Percentiles rank a stretch among this genome's conserved stretches.
Evolutionary conservation across 2,888 invertebrate species (phyloP).

Genomic region (Drosophila rubida): DNA sequence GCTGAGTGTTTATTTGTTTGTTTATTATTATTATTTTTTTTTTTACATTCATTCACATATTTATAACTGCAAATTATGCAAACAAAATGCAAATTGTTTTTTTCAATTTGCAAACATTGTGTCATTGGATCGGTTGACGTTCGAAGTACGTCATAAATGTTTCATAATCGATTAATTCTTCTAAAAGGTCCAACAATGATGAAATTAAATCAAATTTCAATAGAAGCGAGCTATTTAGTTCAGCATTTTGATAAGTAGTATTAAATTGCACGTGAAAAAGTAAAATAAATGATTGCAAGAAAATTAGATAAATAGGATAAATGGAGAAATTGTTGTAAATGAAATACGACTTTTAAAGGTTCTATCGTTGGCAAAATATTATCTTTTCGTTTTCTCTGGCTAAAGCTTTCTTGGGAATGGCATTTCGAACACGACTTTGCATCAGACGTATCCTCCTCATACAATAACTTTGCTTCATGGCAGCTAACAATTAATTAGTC

Average conservation of each 20-base stretch:
- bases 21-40: slow-evolving; percentile 18
- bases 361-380: slow-evolving; percentile 16
- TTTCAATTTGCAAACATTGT: slow-evolving; percentile 31
- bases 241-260: background rate
- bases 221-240: slow-evolving; percentile 3
- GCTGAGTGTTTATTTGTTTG: slow-evolving; percentile 16
- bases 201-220: slow-evolving; percentile 42
- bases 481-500: slow-evolving; percentile 45
- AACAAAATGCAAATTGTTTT: slow-evolving; percentile 44
- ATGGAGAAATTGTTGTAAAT: too few relatives aligned
- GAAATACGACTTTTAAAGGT: slow-evolving; percentile 20
- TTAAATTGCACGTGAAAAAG: background rate
- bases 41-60: slow-evolving; percentile 44
- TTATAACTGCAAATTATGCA: slow-evolving; percentile 38
- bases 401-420: slow-evolving; percentile 64
- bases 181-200: slow-evolving; percentile 67
- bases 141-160: slow-evolving; percentile 52
- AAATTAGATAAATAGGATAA: background rate
- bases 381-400: slow-evolving; percentile 37
- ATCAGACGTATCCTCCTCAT: slow-evolving; percentile 12
- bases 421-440: slow-evolving; percentile 30
- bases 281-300: background rate
- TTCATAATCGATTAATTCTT: slow-evolving; percentile 51
- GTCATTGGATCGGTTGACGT: slow-evolving; percentile 13
- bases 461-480: slow-evolving; percentile 33